A percentile compares a stretch with the other conserved stretches of the same genome.
These are phyloP conservation scores for Dipodomys spectabilis DNA, from an alignment of 2,113 vertebrate species.

Conservation along the genomic window DNA sequence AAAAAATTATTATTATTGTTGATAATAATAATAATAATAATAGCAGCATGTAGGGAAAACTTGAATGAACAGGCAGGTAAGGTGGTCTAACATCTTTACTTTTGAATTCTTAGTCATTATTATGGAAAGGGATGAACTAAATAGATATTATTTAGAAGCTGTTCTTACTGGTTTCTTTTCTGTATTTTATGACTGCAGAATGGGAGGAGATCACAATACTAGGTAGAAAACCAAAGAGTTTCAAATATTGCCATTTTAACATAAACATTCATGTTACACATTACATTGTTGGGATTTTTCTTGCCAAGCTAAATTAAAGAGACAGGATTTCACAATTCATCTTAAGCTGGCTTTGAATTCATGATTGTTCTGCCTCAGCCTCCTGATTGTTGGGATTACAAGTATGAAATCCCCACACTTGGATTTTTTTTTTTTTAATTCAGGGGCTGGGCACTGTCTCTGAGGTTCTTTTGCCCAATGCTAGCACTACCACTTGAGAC, in stretches of 20 bases:
- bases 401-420: too few species aligned
- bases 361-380: background rate
- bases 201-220: background rate
- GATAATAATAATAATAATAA: background rate
- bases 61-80: too few species aligned
- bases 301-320: background rate
- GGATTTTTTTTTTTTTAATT: too few species aligned
- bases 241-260: background rate
- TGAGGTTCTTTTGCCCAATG: too few species aligned
- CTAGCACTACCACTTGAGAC: too few species aligned
- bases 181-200: too few species aligned
- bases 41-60: too few species aligned
- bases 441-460: too few species aligned
- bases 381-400: background rate
- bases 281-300: background rate
- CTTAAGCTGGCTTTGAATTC: background rate
- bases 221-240: background rate
- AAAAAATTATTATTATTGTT: too few species aligned
- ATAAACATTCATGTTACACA: background rate
- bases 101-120: background rate
- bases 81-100: accelerated
- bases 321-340: background rate
- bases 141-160: background rate
- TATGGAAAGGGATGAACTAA: background rate
- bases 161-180: background rate